Conservation (phyloP, 1,140 invertebrate genomes). For the Cotesia glomerata region DNA sequence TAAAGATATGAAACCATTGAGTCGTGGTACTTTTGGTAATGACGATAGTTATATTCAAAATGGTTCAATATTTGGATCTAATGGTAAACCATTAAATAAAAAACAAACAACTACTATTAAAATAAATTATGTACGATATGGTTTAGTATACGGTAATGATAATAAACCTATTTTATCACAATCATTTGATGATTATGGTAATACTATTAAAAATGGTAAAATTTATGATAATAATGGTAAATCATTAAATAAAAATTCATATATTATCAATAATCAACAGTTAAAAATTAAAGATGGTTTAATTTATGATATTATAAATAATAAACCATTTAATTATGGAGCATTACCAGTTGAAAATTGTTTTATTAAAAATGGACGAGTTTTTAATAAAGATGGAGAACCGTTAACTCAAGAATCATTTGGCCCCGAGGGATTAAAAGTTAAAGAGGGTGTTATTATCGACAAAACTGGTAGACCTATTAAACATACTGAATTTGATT, state of each 20-base stretch:
- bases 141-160: slow-evolving; percentile 51
- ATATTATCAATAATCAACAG: slow-evolving; percentile 42
- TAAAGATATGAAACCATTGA: slow-evolving; percentile 49
- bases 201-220: slow-evolving; percentile 51
- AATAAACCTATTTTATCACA: slow-evolving; percentile 51
- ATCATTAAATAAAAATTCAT: slow-evolving; percentile 45
- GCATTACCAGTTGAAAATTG: slow-evolving; percentile 44
- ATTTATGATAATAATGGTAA: slow-evolving; percentile 49
- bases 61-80: slow-evolving; percentile 46
- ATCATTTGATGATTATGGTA: slow-evolving; percentile 50
- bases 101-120: slow-evolving; percentile 46
- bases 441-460: slow-evolving; percentile 51
- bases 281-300: slow-evolving; percentile 53
- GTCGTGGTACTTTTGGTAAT: slow-evolving; percentile 50
- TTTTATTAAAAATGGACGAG: slow-evolving; percentile 52
- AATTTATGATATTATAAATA: slow-evolving; percentile 42
- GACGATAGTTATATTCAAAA: slow-evolving; percentile 54
- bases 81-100: slow-evolving; percentile 49
- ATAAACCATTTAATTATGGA: slow-evolving; percentile 50
- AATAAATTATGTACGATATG: slow-evolving; percentile 51
- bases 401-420: slow-evolving; percentile 56
- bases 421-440: slow-evolving; percentile 54
- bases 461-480: slow-evolving; percentile 54
- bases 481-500: slow-evolving; percentile 50
- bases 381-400: slow-evolving; percentile 47